A percentile compares a stretch with the other conserved stretches of the same genome.
Conservation (phyloP, 2,888 invertebrate genomes). For the Apodemia duryi region DNA sequence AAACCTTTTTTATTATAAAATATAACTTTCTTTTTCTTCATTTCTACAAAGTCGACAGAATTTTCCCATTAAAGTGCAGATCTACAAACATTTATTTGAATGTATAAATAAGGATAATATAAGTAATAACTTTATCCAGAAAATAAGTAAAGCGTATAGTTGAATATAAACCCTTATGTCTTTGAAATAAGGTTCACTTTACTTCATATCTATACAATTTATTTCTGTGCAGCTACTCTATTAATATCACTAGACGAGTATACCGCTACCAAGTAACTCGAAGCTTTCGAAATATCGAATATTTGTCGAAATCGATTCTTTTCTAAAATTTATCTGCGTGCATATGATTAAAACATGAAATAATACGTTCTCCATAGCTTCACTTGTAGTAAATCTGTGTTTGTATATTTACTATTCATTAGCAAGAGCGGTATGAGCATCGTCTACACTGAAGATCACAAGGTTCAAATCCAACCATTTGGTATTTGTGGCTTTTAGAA, state of each 20-base stretch:
- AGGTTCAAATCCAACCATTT: too few relatives aligned
- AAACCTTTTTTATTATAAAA: neutral
- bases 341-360: too few relatives aligned
- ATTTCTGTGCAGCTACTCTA: neutral
- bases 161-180: neutral
- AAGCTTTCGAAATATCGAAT: neutral
- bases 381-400: too few relatives aligned
- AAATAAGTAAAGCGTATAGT: neutral
- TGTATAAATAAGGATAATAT: neutral
- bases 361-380: too few relatives aligned
- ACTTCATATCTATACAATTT: neutral
- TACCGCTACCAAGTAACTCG: neutral
- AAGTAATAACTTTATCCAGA: neutral
- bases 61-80: neutral
- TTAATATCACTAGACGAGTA: neutral
- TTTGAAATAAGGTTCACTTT: neutral
- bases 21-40: neutral
- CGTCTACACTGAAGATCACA: too few relatives aligned
- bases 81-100: neutral
- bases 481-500: too few relatives aligned
- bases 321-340: too few relatives aligned
- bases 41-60: neutral
- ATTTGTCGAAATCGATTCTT: too few relatives aligned
- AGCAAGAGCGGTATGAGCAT: too few relatives aligned
- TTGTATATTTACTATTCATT: too few relatives aligned